These are phyloP conservation scores for Anagyrus pseudococci DNA, from an alignment of 2,888 invertebrate species.

Conservation along the genomic window DNA sequence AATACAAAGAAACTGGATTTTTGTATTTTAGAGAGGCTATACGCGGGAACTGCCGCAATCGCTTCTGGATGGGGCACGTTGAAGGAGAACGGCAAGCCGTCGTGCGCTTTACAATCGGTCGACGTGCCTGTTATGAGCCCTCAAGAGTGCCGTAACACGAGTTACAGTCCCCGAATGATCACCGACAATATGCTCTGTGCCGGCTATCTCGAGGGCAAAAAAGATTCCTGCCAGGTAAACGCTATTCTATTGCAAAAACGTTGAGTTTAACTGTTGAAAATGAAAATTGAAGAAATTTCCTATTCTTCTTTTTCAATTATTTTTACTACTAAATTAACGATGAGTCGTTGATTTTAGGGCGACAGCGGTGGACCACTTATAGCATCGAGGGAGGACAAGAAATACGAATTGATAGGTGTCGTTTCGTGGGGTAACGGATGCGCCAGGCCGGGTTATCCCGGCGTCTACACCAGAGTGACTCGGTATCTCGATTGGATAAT, in stretches of 20 bases:
- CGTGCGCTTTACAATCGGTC: conserved; percentile 83
- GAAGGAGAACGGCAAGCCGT: conserved; percentile 84
- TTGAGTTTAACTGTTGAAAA: background rate
- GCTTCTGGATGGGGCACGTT: conserved; percentile 90
- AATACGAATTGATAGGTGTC: conserved; percentile 66
- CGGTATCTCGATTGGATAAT: conserved; percentile 81
- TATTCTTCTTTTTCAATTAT: background rate
- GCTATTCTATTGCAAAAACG: conserved; percentile 74
- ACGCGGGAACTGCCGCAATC: conserved; percentile 75
- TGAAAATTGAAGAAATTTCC: background rate
- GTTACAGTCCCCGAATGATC: conserved; percentile 84
- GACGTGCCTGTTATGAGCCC: conserved; percentile 72
- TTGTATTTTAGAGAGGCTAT: conserved; percentile 67
- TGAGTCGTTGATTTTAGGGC: conserved; percentile 83
- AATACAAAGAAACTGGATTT: background rate
- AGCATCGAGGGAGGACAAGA: conserved; percentile 69
- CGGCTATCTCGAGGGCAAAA: conserved; percentile 80
- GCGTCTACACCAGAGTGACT: conserved; percentile 76
- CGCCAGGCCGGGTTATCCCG: conserved; percentile 71
- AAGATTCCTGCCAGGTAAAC: conserved; percentile 88
- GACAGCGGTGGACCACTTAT: conserved; percentile 87
- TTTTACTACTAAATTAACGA: too few species aligned
- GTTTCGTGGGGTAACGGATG: conserved; percentile 88
- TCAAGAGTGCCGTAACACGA: conserved; percentile 66
- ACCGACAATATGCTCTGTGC: conserved; percentile 88